A percentile compares a stretch with the other conserved stretches of the same genome.
Evolutionary conservation across 2,888 invertebrate genomes (phyloP).

Genomic region (Oligia strigilis): DNA sequence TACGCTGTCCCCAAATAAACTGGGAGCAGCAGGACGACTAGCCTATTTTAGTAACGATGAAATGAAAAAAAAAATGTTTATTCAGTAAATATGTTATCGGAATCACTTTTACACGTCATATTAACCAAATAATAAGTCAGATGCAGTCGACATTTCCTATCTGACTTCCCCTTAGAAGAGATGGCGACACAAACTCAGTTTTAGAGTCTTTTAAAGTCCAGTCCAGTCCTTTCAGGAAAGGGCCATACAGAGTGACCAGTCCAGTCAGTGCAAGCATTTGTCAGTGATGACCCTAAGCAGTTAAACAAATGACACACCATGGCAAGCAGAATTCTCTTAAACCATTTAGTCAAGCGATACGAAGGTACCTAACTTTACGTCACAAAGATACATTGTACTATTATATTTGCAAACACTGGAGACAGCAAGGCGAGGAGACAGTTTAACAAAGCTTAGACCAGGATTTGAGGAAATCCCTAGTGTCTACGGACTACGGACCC

Average conservation of each 20-base stretch:
- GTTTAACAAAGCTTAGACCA: constrained; percentile 15
- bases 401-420: constrained; percentile 2
- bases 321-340: neutral
- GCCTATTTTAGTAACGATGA: neutral
- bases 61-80: too few relatives aligned
- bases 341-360: neutral
- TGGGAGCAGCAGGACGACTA: neutral
- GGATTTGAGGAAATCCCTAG: constrained; percentile 20
- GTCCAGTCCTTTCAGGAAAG: neutral
- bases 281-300: too few relatives aligned
- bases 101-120: too few relatives aligned
- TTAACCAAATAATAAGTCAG: too few relatives aligned
- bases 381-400: neutral
- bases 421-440: neutral
- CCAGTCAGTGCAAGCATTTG: neutral
- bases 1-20: neutral
- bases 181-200: too few relatives aligned
- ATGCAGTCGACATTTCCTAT: too few relatives aligned
- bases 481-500: neutral
- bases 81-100: too few relatives aligned
- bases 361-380: neutral
- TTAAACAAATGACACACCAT: too few relatives aligned
- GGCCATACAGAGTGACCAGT: too few relatives aligned
- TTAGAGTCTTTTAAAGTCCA: too few relatives aligned
- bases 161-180: too few relatives aligned